phyloP scores from a whole-genome alignment of 1,140 invertebrate genomes.

The Paramacrobiotus metropolitanus region DNA sequence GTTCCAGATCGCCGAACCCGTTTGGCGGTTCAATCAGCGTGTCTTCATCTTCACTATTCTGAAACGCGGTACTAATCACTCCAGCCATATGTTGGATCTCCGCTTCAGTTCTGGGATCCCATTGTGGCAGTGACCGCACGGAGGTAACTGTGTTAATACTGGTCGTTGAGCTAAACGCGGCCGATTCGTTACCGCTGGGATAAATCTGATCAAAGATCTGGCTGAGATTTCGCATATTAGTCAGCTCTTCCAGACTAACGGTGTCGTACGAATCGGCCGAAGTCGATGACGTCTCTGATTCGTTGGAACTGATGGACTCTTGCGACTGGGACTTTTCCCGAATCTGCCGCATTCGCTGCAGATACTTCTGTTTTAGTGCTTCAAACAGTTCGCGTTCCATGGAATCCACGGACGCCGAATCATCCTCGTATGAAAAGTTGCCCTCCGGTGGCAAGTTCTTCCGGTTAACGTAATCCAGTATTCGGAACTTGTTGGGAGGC shows the following conservation, averaged over 20 bases:
- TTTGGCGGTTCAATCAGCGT: neutral
- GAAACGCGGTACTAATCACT: neutral
- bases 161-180: conserved; percentile 1
- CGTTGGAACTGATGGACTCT: neutral
- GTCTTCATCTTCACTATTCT: neutral
- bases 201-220: conserved; percentile 1
- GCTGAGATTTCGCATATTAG: neutral
- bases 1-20: neutral
- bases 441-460: neutral
- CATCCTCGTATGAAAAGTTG: conserved; percentile 1
- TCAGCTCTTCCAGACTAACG: conserved; percentile 4
- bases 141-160: neutral
- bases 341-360: neutral
- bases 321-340: neutral
- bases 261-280: conserved; percentile 2
- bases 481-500: conserved; percentile 3
- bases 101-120: neutral
- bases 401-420: neutral
- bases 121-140: neutral
- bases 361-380: neutral
- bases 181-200: neutral
- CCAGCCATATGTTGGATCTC: conserved; percentile 4
- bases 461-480: neutral
- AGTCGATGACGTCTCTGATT: neutral
- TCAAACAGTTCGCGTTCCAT: conserved; percentile 3